Conservation (phyloP, 2,888 invertebrate species). For the Dryobotodes eremita region DNA sequence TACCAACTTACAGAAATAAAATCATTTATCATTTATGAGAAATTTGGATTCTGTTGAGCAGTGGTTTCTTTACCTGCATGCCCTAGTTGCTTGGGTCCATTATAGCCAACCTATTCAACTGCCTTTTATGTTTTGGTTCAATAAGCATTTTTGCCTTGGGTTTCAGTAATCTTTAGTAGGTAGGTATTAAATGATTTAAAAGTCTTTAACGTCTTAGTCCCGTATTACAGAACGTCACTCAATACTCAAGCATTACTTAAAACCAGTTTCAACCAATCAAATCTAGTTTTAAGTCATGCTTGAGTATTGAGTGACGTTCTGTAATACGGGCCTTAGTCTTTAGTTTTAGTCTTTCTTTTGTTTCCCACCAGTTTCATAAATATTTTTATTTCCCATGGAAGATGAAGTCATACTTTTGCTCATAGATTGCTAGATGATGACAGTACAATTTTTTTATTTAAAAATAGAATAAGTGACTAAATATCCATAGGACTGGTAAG, state of each 20-base stretch:
- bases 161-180: background rate
- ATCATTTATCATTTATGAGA: too few species aligned
- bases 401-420: background rate
- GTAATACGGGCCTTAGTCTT: too few species aligned
- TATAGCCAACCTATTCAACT: background rate
- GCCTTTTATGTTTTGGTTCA: background rate
- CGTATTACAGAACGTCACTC: too few species aligned
- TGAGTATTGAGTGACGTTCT: too few species aligned
- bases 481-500: background rate
- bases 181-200: background rate
- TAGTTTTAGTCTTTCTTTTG: too few species aligned
- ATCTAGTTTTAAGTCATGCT: too few species aligned
- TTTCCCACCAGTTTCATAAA: constrained; percentile 11
- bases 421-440: background rate
- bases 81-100: background rate
- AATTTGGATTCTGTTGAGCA: background rate
- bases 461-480: background rate
- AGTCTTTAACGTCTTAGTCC: too few species aligned
- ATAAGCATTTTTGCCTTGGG: background rate
- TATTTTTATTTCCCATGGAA: constrained; percentile 1
- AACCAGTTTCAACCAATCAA: too few species aligned
- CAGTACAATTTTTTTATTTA: background rate
- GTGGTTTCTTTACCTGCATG: background rate
- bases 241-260: too few species aligned
- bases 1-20: too few species aligned